Evolutionary conservation across 2,888 invertebrate species (phyloP), one percentile per base, ranked within the genome.

Genomic region (Arenicola marina): DNA sequence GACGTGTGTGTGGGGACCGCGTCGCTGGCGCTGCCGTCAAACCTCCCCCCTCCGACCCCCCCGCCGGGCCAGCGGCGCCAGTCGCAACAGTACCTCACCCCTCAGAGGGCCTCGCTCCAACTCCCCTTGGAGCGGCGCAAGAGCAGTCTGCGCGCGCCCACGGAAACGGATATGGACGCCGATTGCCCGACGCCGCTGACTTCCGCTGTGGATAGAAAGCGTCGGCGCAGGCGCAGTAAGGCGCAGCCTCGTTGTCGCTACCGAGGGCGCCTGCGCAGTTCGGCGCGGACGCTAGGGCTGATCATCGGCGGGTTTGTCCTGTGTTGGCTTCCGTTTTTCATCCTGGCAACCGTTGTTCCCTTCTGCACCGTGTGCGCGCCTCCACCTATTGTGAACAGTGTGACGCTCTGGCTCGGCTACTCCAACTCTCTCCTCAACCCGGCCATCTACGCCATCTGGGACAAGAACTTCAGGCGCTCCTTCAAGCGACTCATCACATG

Each of bases 321-420:
- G 24, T 83, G 82, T 63, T 82, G 82, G 82, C 76, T 83, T 75
- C 82, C 82, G 4, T 82, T 82, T 65, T 82, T 82, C 68, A 71
- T 81, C 7, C 66, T 80, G 46, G 83, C 82, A 59, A 70, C 83
- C 11, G 69, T 80, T 21, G 75, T 80, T 24, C 71, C 71, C 34
- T 68, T 71, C 61, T 71, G 71, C 34, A 7, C 34, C 2, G 38
- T 38, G 24, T 68, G 66, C 51, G 29, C 62, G 21, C 59, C 72
- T 15, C 72, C 73, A 4, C 57, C 32, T 1, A 32, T 65, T 7
- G 53, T 64, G 11, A 70, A 65, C 55, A 80, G 81, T 55, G 72
- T 82, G 54, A 78, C 78, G 63, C 70, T 82, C 4, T 82, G 82
- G 82, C 73, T 82, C 3, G 82, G 83, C 4, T 82, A 83, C 67